Base-by-base conservation (phyloP, 2,888 invertebrate genomes). In the Habrosyne pyritoides region DNA sequence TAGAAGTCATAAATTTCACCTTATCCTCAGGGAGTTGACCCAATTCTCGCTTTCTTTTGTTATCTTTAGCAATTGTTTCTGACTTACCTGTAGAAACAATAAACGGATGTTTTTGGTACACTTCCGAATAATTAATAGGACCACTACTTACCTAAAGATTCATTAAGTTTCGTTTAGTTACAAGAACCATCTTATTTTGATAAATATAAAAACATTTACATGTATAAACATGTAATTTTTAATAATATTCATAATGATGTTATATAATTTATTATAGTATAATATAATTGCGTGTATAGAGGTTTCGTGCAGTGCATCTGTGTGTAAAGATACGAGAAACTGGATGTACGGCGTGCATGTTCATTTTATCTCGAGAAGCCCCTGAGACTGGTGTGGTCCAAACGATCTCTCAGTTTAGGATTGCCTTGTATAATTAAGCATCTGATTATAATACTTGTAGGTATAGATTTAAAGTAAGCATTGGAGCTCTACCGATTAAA, bases 1-100 rank as follows among this genome's bases (percentile, higher is more conserved):
- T 82, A 64, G 59, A 55, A 56, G 74, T 81, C 75, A 77, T 89
- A 90, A 89, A 89, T 89, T 79, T 79, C 62, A 69, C 62, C 59
- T 60, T 56, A 64, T 74, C 67, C 69, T 58, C 60, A 67, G 68
- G 69, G 71, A 71, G 63, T 70, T 83, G 79, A 81, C 78, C 81
- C 81, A 79, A 79, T 83, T 84, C 73, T 64, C 60, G 61, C 65
- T 60, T 72, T 73, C 76, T 77, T 74, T 81, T 80, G 69, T 68
- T 49, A 58, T 36, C 22, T 36, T 22, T 56, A 53, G 52, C 60
- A 59, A 73, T 75, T 75, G 71, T 70, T 78, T 81, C 77, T 71
- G 69, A 75, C 70, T 76, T 85, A 87, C 88, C 86, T 87, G 84
- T 64, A 28, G 42, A 42, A 42, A 28, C 21, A 59, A 56, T 52